Evolutionary conservation across 2,888 invertebrate species (phyloP), one percentile per base, ranked within the genome.

Genomic region (Gari tellinella): DNA sequence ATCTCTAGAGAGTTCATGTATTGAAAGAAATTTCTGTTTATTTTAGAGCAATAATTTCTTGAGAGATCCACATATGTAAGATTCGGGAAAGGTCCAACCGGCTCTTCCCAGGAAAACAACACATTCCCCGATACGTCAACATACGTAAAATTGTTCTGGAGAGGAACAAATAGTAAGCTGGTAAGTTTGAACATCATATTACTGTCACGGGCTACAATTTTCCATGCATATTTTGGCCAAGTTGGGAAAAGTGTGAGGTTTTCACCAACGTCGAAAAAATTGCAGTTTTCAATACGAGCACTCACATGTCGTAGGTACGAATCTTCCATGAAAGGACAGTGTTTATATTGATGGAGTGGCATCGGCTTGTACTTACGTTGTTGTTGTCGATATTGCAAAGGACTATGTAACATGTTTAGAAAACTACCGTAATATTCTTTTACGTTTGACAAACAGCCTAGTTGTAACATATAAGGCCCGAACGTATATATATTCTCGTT

Each of bases 401-500:
- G 56, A 15, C 26, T 2, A 31, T 58, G 53, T 4, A 40, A n/a
- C 1, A 14, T 1, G 26, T 58, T 45, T 31, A 48, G 56, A 14
- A 21, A 37, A 19, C 48, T 55, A 0, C 8, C 26, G 8, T 58
- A 51, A 5, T 37, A 14, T 14, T 38, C 25, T 23, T n/a, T 49
- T 14, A 74, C 2, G 48, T 67, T 64, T 0, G 15, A 10, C 7
- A 61, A 3, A 58, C 60, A 64, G 0, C 55, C 56, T 2, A 68
- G 5, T 21, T 74, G 68, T 5, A 64, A 37, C 5, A 61, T 3
- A 51, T 38, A 74, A 2, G 51, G 61, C 2, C 56, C 60, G 19
- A 63, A 65, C 8, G 26, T 51, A 25, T 61, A 48, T 10, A 17
- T 45, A 46, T 74, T 74, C 12, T 65, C 60, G 14, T 69, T 43